Percentiles rank a stretch among this genome's conserved stretches.
phyloP scores from a whole-genome alignment of 2,888 invertebrate species.

The Harmothoe impar region DNA sequence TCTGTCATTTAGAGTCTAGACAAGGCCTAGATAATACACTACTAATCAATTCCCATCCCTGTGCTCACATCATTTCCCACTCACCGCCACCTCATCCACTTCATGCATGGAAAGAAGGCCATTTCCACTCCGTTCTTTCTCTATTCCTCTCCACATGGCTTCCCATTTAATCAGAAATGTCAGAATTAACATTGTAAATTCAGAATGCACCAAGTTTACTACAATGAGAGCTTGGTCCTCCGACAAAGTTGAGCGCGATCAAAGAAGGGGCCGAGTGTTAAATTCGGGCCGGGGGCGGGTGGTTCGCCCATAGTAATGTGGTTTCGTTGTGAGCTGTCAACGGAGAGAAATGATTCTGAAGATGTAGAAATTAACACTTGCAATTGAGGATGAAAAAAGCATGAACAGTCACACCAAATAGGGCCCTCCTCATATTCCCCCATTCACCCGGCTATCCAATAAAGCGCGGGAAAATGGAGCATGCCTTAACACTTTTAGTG shows the following conservation, averaged over 20 bases:
- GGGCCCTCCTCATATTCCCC: background rate
- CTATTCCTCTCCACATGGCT: slow-evolving; percentile 7
- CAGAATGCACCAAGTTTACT: background rate
- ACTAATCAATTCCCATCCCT: too few species aligned
- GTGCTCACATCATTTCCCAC: too few species aligned
- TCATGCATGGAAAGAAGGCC: too few species aligned
- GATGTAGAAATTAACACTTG: background rate
- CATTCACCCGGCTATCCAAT: background rate
- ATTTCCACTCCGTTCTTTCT: background rate
- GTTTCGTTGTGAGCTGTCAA: background rate
- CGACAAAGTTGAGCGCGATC: background rate
- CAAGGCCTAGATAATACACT: too few species aligned
- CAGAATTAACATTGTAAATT: slow-evolving; percentile 16
- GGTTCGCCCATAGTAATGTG: background rate
- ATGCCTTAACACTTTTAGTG: background rate
- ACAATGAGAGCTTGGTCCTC: background rate
- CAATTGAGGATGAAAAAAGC: background rate
- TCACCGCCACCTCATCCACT: too few species aligned
- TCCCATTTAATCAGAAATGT: slow-evolving; percentile 24
- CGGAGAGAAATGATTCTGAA: background rate
- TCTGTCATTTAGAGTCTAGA: too few species aligned
- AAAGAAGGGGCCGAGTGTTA: background rate
- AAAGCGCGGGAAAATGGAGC: background rate
- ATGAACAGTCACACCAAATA: background rate
- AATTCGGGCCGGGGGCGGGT: background rate